phyloP scores from a whole-genome alignment of 2,797 vertebrate species.

The Danio jaintianensis region DNA sequence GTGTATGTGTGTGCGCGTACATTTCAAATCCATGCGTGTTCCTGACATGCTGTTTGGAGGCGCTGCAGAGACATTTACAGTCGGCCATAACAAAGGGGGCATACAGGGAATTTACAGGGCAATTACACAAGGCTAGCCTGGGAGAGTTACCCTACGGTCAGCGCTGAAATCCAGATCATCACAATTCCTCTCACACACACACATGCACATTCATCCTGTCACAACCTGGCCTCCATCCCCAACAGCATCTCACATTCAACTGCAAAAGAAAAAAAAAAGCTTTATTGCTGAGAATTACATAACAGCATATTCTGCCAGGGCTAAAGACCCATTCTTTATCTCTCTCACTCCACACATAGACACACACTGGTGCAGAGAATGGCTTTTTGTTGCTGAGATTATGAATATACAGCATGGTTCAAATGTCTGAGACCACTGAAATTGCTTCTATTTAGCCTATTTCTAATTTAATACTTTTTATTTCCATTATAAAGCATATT shows the following conservation, averaged over 20 bases:
- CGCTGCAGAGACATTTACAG: conserved; percentile 62
- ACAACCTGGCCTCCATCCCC: conserved; percentile 35
- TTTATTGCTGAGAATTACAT: conserved; percentile 72
- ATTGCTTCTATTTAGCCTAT: conserved; percentile 26
- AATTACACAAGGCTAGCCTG: conserved; percentile 71
- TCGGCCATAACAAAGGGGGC: conserved; percentile 64
- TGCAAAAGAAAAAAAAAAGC: conserved; percentile 58
- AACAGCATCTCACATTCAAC: conserved; percentile 54
- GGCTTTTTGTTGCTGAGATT: conserved; percentile 69
- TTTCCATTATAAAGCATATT: conserved; percentile 7
- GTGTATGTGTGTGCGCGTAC: neutral
- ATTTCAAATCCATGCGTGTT: neutral
- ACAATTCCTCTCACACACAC: conserved; percentile 56
- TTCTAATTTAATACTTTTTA: conserved; percentile 10
- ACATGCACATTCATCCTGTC: conserved; percentile 16
- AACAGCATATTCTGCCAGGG: conserved; percentile 68
- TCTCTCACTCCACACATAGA: conserved; percentile 13
- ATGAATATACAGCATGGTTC: conserved; percentile 32
- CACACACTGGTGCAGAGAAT: conserved; percentile 60
- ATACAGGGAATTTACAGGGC: conserved; percentile 78
- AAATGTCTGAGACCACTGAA: conserved; percentile 28
- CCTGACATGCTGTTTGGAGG: conserved; percentile 4
- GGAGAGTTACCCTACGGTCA: conserved; percentile 70
- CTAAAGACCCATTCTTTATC: conserved; percentile 62
- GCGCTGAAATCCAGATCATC: conserved; percentile 60